Base-by-base conservation (phyloP, 2,797 vertebrate species). In the Epinephelus awoara region DNA sequence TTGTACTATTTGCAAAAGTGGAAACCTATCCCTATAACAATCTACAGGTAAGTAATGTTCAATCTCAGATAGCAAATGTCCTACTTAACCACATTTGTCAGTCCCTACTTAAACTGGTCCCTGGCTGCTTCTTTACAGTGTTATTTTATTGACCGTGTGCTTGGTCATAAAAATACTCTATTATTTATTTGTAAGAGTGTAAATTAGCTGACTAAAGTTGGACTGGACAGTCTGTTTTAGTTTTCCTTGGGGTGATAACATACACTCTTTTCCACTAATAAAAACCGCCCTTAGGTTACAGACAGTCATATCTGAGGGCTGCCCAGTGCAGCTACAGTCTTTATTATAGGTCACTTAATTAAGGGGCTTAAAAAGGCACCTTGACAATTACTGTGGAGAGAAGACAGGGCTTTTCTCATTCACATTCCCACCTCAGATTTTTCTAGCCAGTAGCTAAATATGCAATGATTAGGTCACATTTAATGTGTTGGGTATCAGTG, bases 341-440 rank as follows among this genome's bases (percentile, higher is more conserved):
- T 64, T 78, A 65, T 62, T 72, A 51, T 38, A 71, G 64, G 49
- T 55, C 47, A 64, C 38, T 82, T 77, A 57, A 77, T 82, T 79
- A 66, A 29, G 21, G 4, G 34, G 40, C 23, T 68, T 82, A 56
- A 80, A 80, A 75, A 72, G 34, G 57, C 66, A 51, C 19, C 55
- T 47, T 62, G 57, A 75, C 63, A 40, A 25, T 72, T 44, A 63
- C 34, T 72, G 38, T 11, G 13, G 38, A 69, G 11, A 68, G 50
- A 29, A 21, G 15, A 42, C 6, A 59, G 29, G 51, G 34, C 12
- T 47, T 67, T 68, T 50, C 17, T 62, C 11, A 63, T 67, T 67
- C 44, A 44, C 23, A 55, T 42, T 52, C 47, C 47, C 34, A 44
- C 18, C 18, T 65, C 58, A 46, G 6, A 38, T 50, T 62, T 75